A percentile compares a stretch with the other conserved stretches of the same genome.
These are phyloP conservation scores for Drosophila azteca DNA, from an alignment of 1,140 invertebrate genomes.

Conservation along the genomic window DNA sequence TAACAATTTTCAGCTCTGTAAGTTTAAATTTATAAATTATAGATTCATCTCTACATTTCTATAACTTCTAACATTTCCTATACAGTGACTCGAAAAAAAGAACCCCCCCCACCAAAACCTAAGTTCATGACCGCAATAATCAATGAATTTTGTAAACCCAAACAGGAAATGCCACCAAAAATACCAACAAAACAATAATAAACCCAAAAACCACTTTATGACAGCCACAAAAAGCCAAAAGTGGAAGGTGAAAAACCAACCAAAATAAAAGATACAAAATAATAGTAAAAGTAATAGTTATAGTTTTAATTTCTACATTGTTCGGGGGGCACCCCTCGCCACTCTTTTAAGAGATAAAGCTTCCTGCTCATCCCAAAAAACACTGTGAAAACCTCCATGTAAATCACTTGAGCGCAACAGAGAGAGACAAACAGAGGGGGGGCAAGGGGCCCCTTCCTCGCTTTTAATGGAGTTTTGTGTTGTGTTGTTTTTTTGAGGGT, in stretches of 20 bases:
- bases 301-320: constrained; percentile 1
- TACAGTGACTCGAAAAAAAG: too few species aligned
- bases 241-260: constrained; percentile 7
- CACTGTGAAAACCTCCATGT: constrained; percentile 28
- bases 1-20: too few species aligned
- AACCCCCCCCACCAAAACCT: neutral
- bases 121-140: constrained; percentile 45
- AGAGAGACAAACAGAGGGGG: neutral
- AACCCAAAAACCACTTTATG: constrained; percentile 35
- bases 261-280: constrained; percentile 18
- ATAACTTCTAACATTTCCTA: too few species aligned
- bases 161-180: constrained; percentile 65
- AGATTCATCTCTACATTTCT: too few species aligned
- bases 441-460: too few species aligned
- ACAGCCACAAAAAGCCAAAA: constrained; percentile 22
- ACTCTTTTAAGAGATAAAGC: constrained; percentile 5
- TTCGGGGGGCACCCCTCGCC: neutral
- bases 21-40: too few species aligned
- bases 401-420: constrained; percentile 66
- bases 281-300: constrained; percentile 3
- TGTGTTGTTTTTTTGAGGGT: constrained; percentile 44
- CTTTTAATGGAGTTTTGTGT: constrained; percentile 15
- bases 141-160: constrained; percentile 23
- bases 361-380: neutral
- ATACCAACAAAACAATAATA: neutral